A percentile compares a stretch with the other conserved stretches of the same genome.
phyloP scores from a whole-genome alignment of 2,888 invertebrate genomes.

The Parnassius orleans region DNA sequence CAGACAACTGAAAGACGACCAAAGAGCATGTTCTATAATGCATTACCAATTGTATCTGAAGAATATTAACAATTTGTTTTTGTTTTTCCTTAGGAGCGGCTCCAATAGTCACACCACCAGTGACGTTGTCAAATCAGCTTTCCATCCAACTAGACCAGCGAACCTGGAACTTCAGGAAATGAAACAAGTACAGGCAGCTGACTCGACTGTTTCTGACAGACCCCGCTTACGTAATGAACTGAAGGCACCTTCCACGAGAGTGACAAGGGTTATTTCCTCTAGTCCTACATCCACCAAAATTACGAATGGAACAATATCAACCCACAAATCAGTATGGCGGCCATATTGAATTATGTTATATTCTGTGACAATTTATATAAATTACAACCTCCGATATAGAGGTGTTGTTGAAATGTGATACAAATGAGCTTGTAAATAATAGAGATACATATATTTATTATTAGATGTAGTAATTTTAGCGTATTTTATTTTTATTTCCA shows the following conservation, averaged over 20 bases:
- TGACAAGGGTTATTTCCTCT: slow-evolving; percentile 62
- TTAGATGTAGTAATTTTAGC: slow-evolving; percentile 47
- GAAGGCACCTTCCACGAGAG: slow-evolving; percentile 82
- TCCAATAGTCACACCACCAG: slow-evolving; percentile 60
- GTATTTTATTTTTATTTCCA: slow-evolving; percentile 45
- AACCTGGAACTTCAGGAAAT: slow-evolving; percentile 79
- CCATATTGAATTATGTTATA: slow-evolving; percentile 80
- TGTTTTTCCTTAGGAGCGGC: slow-evolving; percentile 65
- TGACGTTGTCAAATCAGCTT: slow-evolving; percentile 84
- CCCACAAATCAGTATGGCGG: slow-evolving; percentile 87
- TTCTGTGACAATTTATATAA: slow-evolving; percentile 39
- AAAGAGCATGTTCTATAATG: slow-evolving; percentile 36
- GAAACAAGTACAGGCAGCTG: slow-evolving; percentile 79
- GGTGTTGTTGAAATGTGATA: slow-evolving; percentile 73
- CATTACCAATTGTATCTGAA: slow-evolving; percentile 31
- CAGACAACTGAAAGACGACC: slow-evolving; percentile 46
- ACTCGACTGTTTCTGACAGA: slow-evolving; percentile 80
- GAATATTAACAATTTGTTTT: slow-evolving; percentile 38
- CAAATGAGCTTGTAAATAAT: slow-evolving; percentile 78
- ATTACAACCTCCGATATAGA: slow-evolving; percentile 44
- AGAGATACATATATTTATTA: slow-evolving; percentile 46
- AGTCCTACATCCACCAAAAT: slow-evolving; percentile 82
- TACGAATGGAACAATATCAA: slow-evolving; percentile 73
- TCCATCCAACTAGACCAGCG: slow-evolving; percentile 84
- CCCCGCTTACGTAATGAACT: slow-evolving; percentile 75